Evolutionary conservation across 2,888 invertebrate species (phyloP).

Genomic region (Anarsia innoxiella): DNA sequence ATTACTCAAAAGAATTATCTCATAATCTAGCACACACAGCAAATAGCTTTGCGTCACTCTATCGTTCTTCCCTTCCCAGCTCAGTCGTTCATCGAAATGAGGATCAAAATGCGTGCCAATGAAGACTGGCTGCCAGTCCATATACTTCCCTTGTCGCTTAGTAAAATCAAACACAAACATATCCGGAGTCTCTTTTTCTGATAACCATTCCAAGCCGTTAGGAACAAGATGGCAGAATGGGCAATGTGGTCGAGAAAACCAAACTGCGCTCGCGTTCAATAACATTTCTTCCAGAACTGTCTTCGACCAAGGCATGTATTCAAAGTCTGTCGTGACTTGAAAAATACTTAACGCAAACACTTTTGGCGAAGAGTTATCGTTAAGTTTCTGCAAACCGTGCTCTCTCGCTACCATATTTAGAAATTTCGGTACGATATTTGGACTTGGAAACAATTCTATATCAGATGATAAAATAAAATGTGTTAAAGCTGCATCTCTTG

Average conservation of each 20-base stretch:
- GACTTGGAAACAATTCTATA: not conserved
- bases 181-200: not conserved
- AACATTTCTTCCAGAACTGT: not conserved
- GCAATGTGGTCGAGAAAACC: no score
- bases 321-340: not conserved
- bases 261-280: not conserved
- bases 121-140: not conserved
- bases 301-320: not conserved
- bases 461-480: not conserved
- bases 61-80: conserved; percentile 2
- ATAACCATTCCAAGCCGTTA: not conserved
- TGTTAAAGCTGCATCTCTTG: not conserved
- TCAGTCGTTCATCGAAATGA: not conserved
- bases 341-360: not conserved
- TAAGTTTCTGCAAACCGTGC: no score
- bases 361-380: not conserved
- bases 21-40: conserved; percentile 1
- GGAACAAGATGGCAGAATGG: not conserved
- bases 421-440: not conserved
- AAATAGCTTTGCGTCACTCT: not conserved
- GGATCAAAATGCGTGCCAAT: conserved; percentile 1
- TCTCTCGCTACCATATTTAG: conserved; percentile 1
- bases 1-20: not conserved
- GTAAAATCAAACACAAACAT: not conserved
- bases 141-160: no score